phyloP scores from a whole-genome alignment of 2,888 invertebrate genomes.

The Acanthosoma haemorrhoidale region DNA sequence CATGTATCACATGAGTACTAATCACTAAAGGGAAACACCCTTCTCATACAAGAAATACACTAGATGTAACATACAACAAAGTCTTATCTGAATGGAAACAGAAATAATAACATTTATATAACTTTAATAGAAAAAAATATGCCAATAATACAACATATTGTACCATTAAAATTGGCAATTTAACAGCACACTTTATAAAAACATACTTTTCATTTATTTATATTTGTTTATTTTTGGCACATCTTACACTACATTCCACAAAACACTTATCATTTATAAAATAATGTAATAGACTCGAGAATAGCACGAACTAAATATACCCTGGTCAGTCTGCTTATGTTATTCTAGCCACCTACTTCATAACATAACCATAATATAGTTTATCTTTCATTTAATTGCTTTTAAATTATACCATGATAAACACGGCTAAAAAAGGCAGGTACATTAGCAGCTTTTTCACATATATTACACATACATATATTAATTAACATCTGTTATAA shows the following conservation, averaged over 20 bases:
- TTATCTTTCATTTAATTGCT: background rate
- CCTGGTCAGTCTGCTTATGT: background rate
- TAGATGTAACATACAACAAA: conserved; percentile 13
- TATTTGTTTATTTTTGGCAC: conserved; percentile 20
- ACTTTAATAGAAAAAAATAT: conserved; percentile 11
- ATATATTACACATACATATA: conserved; percentile 4
- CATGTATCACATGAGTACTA: conserved; percentile 27
- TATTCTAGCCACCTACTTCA: background rate
- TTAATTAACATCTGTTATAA: conserved; percentile 9
- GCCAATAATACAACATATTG: background rate
- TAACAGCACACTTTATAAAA: conserved; percentile 13
- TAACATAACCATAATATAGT: background rate
- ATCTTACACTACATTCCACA: conserved; percentile 9
- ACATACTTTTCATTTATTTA: conserved; percentile 2
- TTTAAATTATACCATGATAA: background rate
- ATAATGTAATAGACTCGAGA: background rate
- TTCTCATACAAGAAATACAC: conserved; percentile 17
- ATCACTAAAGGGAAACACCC: conserved; percentile 23
- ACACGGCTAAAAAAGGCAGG: conserved; percentile 13
- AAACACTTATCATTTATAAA: background rate
- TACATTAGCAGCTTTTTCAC: conserved; percentile 6
- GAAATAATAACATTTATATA: conserved; percentile 22
- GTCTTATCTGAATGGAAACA: conserved; percentile 1
- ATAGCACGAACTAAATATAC: conserved; percentile 26
- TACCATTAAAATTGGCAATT: conserved; percentile 16